A percentile compares a stretch with the other conserved stretches of the same genome.
Evolutionary conservation across 2,113 vertebrate species (phyloP).

Genomic region (Chauna torquata): DNA sequence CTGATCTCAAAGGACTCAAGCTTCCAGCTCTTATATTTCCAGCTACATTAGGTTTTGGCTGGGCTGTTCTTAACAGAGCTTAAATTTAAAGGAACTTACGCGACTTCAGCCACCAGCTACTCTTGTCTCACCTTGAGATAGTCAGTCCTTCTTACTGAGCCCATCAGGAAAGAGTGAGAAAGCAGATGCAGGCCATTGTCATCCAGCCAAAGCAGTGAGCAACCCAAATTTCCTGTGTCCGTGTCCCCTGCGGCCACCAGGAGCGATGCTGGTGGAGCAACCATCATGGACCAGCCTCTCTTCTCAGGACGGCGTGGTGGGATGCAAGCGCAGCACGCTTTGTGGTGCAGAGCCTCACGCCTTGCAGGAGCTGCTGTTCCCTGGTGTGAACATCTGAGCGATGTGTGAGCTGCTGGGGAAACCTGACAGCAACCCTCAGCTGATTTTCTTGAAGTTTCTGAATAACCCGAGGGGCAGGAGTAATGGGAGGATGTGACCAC

Average conservation of each 20-base stretch:
- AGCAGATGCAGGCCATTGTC: neutral
- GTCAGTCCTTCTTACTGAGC: neutral
- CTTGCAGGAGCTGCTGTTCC: neutral
- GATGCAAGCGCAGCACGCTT: too few species aligned
- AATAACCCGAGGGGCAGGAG: neutral
- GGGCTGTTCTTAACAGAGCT: neutral
- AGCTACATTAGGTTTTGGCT: neutral
- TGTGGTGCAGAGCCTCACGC: neutral
- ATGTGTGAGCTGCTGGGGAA: neutral
- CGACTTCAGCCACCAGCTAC: neutral
- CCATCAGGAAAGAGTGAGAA: neutral
- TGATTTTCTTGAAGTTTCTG: neutral
- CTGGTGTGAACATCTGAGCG: neutral
- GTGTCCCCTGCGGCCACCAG: neutral
- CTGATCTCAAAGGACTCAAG: neutral
- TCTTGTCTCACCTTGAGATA: neutral
- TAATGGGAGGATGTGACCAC: accelerated
- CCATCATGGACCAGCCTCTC: neutral
- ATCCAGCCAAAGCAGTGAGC: neutral
- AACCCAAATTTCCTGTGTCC: neutral
- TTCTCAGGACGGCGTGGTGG: neutral
- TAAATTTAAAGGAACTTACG: neutral
- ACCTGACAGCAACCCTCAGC: too few species aligned
- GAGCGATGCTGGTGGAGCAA: neutral
- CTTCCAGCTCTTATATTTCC: neutral